Percentiles rank a stretch among this genome's conserved stretches.
Conservation (phyloP, 2,113 vertebrate species). For the Puntigrus tetrazona region DNA sequence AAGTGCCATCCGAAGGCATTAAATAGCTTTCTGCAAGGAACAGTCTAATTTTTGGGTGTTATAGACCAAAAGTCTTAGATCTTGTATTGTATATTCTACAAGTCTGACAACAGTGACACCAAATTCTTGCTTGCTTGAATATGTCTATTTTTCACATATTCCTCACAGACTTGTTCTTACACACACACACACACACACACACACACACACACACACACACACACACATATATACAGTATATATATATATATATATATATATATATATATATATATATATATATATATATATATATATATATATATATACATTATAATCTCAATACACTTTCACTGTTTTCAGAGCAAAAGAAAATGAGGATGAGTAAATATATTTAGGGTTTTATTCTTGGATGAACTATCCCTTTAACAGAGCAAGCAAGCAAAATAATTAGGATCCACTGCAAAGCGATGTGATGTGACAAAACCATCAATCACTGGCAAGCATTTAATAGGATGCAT, state of each 20-base stretch:
- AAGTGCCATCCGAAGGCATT: neutral
- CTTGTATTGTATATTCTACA: neutral
- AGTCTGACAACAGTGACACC: neutral
- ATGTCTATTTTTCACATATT: neutral
- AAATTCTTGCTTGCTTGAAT: neutral
- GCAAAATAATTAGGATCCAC: constrained; percentile 2
- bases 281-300: no score
- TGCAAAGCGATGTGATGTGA: neutral
- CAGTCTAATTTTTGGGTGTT: neutral
- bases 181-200: no score
- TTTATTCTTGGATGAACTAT: neutral
- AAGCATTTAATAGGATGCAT: constrained; percentile 15
- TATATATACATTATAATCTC: neutral
- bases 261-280: no score
- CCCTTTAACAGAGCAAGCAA: constrained; percentile 9
- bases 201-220: no score
- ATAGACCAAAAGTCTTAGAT: neutral
- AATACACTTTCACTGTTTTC: neutral
- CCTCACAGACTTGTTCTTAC: neutral
- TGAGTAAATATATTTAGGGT: neutral
- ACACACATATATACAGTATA: no score
- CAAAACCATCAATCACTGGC: constrained; percentile 14
- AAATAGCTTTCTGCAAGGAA: neutral
- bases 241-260: no score
- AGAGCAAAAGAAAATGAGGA: neutral